phyloP scores from a whole-genome alignment of 2,888 invertebrate genomes.

The Troides oblongomaculatus region DNA sequence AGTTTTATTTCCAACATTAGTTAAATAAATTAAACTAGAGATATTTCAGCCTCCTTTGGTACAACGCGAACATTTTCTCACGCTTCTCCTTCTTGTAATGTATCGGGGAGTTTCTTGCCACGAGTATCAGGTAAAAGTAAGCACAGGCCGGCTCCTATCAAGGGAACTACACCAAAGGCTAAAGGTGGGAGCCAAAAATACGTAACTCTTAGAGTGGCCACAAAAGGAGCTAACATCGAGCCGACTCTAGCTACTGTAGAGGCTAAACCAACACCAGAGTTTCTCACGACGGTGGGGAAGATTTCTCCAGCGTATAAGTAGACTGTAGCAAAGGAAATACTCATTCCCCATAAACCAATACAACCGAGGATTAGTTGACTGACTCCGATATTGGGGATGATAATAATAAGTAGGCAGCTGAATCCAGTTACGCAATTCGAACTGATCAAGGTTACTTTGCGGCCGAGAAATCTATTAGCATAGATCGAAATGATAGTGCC shows the following conservation, averaged over 20 bases:
- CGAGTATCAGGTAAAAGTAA: slow-evolving; percentile 88
- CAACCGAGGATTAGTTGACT: slow-evolving; percentile 83
- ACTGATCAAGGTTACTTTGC: slow-evolving; percentile 83
- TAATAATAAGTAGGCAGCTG: slow-evolving; percentile 82
- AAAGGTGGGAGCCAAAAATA: slow-evolving; percentile 84
- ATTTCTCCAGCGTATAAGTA: slow-evolving; percentile 93
- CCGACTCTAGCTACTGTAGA: slow-evolving; percentile 93
- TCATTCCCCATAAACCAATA: slow-evolving; percentile 88
- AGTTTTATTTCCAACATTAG: slow-evolving; percentile 5
- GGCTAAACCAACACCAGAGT: slow-evolving; percentile 91
- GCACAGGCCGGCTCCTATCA: slow-evolving; percentile 84
- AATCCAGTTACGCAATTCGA: slow-evolving; percentile 83
- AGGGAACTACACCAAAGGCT: slow-evolving; percentile 85
- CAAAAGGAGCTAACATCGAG: slow-evolving; percentile 91
- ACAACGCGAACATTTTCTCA: slow-evolving; percentile 35
- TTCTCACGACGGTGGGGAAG: slow-evolving; percentile 93
- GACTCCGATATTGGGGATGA: slow-evolving; percentile 72
- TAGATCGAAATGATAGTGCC: slow-evolving; percentile 83
- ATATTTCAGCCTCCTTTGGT: slow-evolving; percentile 27
- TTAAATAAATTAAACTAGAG: slow-evolving; percentile 28
- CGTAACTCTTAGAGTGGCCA: slow-evolving; percentile 82
- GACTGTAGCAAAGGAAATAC: slow-evolving; percentile 90
- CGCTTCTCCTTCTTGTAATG: slow-evolving; percentile 88
- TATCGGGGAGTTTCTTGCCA: slow-evolving; percentile 87
- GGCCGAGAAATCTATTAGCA: slow-evolving; percentile 83